Evolutionary conservation across 2,888 invertebrate genomes (phyloP), one percentile per base, ranked within the genome.

Genomic region (Cheilosia grossa): DNA sequence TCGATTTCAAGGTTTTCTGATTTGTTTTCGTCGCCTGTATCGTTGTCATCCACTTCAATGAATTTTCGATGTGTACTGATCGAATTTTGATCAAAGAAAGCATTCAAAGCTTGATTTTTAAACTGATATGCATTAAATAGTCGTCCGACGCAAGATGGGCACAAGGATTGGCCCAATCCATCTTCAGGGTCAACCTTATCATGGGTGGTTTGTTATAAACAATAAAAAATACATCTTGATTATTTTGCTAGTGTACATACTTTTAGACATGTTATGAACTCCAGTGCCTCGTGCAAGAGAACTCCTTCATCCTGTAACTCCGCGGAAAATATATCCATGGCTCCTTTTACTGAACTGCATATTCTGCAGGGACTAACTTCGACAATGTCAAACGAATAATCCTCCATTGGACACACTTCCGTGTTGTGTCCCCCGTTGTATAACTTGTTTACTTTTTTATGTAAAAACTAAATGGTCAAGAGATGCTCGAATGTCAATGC

Each of bases 51-150:
- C 2, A 21, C 9, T 24, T 4, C 13, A 13, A 15, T 10, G 0
- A 15, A 21, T 21, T 13, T 13, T 21, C 19, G 44, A 17, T 17
- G 6, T 44, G 44, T n/a, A 17, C 7, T 44, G 5, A 15, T 42
- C 27, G 44, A 37, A 24, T 21, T 78, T 10, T 33, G 54, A n/a
- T 74, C 53, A 47, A 72, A 17, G 24, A 59, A 64, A n/a, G 37
- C 19, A 10, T 81, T 63, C 17, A 77, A n/a, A 6, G 86, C 75
- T 49, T 87, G 80, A 2, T 77, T 80, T 33, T 87, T 86, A 21
- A 88, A 81, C 13, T 27, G 42, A 61, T 79, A 88, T 0, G 88
- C 85, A 49, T 87, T 80, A 10, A 49, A 51, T 9, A 87, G 44
- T 4, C 77, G 78, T 7, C 33, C 44, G n/a, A 42, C 19, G 42